A percentile compares a stretch with the other conserved stretches of the same genome.
These are phyloP conservation scores for Rapana venosa DNA, from an alignment of 2,888 invertebrate genomes.

Conservation along the genomic window DNA sequence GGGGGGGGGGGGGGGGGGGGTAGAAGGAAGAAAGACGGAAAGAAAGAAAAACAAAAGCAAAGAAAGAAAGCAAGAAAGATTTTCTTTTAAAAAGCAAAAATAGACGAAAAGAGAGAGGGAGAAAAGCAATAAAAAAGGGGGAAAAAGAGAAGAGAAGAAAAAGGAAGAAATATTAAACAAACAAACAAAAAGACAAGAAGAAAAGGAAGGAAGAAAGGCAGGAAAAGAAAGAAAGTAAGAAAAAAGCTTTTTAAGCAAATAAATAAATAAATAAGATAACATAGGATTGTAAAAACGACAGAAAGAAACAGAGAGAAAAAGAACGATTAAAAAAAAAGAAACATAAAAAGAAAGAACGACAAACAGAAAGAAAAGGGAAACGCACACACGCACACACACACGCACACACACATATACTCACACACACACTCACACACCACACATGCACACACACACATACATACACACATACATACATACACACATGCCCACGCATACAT, in stretches of 20 bases:
- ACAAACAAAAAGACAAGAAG: background rate
- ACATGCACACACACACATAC: background rate
- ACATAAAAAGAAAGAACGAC: no score
- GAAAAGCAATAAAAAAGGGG: background rate
- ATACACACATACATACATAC: background rate
- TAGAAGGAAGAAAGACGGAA: no score
- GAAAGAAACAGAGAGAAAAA: no score
- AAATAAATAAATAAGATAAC: no score
- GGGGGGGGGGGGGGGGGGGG: no score
- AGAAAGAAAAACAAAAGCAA: no score
- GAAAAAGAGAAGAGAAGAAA: background rate
- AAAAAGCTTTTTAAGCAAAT: background rate
- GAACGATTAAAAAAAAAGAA: no score
- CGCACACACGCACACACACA: background rate
- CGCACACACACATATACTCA: conserved; percentile 9
- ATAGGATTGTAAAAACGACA: no score
- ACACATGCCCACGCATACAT: background rate
- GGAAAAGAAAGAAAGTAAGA: background rate
- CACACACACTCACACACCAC: background rate
- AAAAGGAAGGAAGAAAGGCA: background rate
- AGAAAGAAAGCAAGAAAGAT: background rate
- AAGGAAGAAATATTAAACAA: background rate
- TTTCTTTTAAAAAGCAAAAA: background rate
- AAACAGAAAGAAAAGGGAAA: no score
- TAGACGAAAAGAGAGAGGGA: background rate